A percentile compares a stretch with the other conserved stretches of the same genome.
Conservation (phyloP, 2,888 invertebrate genomes). For the Pecten maximus region DNA sequence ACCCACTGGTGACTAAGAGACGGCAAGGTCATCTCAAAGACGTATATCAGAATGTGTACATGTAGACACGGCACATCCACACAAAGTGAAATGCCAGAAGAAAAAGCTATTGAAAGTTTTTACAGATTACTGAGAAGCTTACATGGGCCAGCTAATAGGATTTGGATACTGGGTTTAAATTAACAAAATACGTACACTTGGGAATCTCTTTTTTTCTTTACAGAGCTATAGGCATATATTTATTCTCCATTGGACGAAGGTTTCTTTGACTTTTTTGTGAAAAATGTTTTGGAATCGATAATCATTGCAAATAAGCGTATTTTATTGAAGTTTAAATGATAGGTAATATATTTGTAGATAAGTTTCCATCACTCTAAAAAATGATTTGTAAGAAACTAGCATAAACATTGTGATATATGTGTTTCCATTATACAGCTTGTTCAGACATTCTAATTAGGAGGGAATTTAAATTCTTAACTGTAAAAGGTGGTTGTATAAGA, state of each 20-base stretch:
- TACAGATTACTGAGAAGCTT: neutral
- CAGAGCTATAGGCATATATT: neutral
- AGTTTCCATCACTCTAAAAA: too few species aligned
- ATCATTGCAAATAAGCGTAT: neutral
- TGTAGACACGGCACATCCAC: neutral
- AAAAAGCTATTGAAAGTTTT: neutral
- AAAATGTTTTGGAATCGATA: neutral
- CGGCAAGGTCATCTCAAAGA: conserved; percentile 14
- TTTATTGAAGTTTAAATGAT: neutral
- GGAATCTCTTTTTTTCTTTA: neutral
- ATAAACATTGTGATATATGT: too few species aligned
- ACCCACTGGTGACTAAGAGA: neutral
- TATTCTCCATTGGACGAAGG: neutral
- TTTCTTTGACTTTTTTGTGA: neutral
- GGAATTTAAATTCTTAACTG: neutral
- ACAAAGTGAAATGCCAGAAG: neutral
- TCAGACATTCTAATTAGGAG: neutral
- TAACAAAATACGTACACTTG: neutral
- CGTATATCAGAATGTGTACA: neutral
- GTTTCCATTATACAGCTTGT: too few species aligned
- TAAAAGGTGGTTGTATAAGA: too few species aligned
- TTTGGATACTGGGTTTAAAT: neutral
- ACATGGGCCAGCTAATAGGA: neutral
- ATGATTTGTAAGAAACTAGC: too few species aligned
- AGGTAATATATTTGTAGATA: neutral